Base-by-base conservation (phyloP, 2,113 vertebrate genomes). In the Calyptomena viridis region DNA sequence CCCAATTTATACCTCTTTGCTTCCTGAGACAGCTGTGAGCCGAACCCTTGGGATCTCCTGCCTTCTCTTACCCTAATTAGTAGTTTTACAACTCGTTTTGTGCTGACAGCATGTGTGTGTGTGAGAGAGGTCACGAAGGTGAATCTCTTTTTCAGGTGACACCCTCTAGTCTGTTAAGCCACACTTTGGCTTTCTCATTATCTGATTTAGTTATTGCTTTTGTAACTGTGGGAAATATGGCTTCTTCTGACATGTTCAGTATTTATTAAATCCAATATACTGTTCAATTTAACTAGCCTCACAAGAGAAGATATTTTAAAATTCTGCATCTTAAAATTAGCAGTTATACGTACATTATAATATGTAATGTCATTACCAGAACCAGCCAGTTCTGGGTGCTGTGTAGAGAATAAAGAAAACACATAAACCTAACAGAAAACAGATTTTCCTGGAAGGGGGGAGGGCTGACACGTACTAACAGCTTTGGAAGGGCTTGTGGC, bases 131-230 rank as follows among this genome's bases (percentile, higher is more conserved):
- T 97, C 94, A 91, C 5, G 76, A 89, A 94, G 95, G 94, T 93
- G 96, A 97, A 97, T 96, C 91, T 94, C 92, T 97, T 94, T 97
- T 94, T 97, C 95, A 97, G 96, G 95, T 95, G 95, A 97, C 94
- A 23, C 86, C 58, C 60, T 93, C 83, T 63, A 92, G 79, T 94
- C 73, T 68, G 68, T 95, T 87, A 81, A 92, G 44, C 56, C 87
- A 72, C 39, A 49, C 73, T 93, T 97, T 91, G 94, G 93, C 91
- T 94, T 95, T 96, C 95, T 94, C 94, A 94, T 95, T 92, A 92
- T 93, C 93, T 74, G 76, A 87, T 94, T 90, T 91, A 60, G 73
- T 92, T 92, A 89, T 90, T 89, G 77, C 47, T 90, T 84, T 77
- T 72, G 30, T 84, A 52, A 86, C 64, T 81, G 72, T 67, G 69